Evolutionary conservation across 2,113 vertebrate species (phyloP), one percentile per base, ranked within the genome.

Genomic region (Tachysurus fulvidraco): DNA sequence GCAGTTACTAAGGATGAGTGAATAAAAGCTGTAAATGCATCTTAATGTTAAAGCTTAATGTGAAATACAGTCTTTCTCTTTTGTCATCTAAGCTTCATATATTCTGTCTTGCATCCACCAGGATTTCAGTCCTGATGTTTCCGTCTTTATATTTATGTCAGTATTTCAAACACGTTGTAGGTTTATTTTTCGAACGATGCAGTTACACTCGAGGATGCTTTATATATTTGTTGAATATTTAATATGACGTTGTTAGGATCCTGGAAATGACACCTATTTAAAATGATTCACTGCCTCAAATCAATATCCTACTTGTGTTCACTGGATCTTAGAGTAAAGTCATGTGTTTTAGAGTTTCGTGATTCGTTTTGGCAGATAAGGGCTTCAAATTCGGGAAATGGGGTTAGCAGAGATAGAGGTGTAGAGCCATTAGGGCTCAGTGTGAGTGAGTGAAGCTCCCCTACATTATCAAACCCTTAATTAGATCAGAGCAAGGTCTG

Each of bases 361-460:
- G 76, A 73, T 87, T 36, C 79, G 10, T 76, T 83, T 88, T 84
- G 83, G 71, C 65, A 44, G 55, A 83, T 64, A 73, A 86, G 55
- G 57, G 67, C 74, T 30, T 21, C 52, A 54, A 82, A 88, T 84
- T 16, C 73, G 21, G 73, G 71, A 85, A 84, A 74, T 81, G 76
- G 41, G 57, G 52, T 86, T 88, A 83, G 89, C 44, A 65, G 81
- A 86, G 62, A 83, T 81, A 76, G 65, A 83, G 84, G 84, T 88
- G 87, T 86, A 90, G 46, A 88, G 77, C 89, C 87, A 90, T 90
- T 90, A 90, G 69, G 77, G 65, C 62, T 69, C 50, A 69, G 50
- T 87, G 92, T 19, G 46, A 93, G 92, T 60, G 90, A 90, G 85
- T 84, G 82, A 86, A 90, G 88, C 84, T 85, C 71, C 76, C 71